Evolutionary conservation across 1,140 invertebrate species (phyloP).

Genomic region (Triops longicaudatus): DNA sequence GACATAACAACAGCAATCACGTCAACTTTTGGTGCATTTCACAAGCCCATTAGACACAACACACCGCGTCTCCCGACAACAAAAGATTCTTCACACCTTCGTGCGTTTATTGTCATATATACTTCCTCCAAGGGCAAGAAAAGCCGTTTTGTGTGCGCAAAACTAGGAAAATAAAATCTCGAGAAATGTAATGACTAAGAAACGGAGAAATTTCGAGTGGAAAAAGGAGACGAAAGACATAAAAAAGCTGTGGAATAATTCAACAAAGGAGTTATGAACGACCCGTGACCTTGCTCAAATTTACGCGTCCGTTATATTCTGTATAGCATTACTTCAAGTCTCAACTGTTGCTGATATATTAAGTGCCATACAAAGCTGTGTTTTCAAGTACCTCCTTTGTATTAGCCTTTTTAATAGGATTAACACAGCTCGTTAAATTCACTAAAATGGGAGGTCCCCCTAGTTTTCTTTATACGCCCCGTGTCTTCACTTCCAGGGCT

Average conservation of each 20-base stretch:
- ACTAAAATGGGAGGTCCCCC: neutral
- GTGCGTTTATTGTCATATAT: neutral
- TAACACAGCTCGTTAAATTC: neutral
- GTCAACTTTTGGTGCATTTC: constrained; percentile 8
- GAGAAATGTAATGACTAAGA: neutral
- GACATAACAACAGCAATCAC: neutral
- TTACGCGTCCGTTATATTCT: no score
- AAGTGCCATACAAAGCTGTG: no score
- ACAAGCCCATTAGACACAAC: constrained; percentile 14
- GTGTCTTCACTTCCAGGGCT: no score
- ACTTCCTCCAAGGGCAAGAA: neutral
- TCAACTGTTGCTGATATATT: no score
- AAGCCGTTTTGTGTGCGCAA: no score
- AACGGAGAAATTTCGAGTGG: no score
- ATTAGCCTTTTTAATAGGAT: neutral
- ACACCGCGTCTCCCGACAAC: neutral
- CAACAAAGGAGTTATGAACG: no score
- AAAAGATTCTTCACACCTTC: neutral
- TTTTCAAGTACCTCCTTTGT: no score
- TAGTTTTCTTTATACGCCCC: neutral
- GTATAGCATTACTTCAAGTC: no score
- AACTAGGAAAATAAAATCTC: neutral
- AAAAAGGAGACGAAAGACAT: no score
- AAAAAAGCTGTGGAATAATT: no score
- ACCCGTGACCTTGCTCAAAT: no score